phyloP scores from a whole-genome alignment of 2,888 invertebrate genomes.

The Calliscelio sp. region DNA sequence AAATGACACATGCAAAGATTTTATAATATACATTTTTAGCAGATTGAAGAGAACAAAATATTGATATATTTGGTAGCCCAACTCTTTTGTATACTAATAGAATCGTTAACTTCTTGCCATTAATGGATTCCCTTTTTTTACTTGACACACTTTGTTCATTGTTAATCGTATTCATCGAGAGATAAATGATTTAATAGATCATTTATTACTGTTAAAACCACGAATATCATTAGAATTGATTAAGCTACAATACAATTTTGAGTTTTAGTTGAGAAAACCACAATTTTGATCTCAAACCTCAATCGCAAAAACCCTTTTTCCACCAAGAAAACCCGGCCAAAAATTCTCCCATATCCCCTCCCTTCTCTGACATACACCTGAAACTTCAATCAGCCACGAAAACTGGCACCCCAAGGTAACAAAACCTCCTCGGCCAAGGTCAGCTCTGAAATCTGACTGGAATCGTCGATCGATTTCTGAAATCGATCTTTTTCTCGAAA shows the following conservation, averaged over 20 bases:
- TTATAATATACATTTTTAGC: too few relatives aligned
- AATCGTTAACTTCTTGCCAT: background rate
- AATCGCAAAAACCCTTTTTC: too few relatives aligned
- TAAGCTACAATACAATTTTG: too few relatives aligned
- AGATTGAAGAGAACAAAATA: constrained; percentile 4
- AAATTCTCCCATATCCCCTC: too few relatives aligned
- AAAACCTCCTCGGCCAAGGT: constrained; percentile 36
- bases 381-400: background rate
- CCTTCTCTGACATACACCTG: too few relatives aligned
- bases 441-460: constrained; percentile 38
- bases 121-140: background rate
- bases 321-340: too few relatives aligned
- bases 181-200: background rate
- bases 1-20: too few relatives aligned
- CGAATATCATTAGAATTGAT: too few relatives aligned
- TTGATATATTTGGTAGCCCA: constrained; percentile 17
- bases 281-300: too few relatives aligned
- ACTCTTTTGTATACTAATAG: background rate
- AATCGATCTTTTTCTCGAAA: constrained; percentile 65
- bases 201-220: too few relatives aligned
- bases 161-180: too few relatives aligned
- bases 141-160: constrained; percentile 7
- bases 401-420: constrained; percentile 24
- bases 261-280: too few relatives aligned
- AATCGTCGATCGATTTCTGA: constrained; percentile 60